These are phyloP conservation scores for Tenthredo livida DNA, from an alignment of 2,888 invertebrate genomes.

Conservation along the genomic window DNA sequence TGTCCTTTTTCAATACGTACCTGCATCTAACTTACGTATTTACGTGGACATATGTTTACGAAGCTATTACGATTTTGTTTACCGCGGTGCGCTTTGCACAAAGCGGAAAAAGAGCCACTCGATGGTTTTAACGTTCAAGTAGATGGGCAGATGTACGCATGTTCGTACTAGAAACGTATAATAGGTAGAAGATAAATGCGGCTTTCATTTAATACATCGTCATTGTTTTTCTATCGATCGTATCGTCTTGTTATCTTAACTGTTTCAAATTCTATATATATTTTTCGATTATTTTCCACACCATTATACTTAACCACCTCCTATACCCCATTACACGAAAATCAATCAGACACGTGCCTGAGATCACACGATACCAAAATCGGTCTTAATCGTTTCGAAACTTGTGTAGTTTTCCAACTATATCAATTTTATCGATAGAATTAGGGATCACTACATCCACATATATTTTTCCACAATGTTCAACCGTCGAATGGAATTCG, in stretches of 20 bases:
- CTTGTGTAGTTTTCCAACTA: constrained; percentile 21
- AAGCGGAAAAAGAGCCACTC: constrained; percentile 25
- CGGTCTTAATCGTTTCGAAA: neutral
- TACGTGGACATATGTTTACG: constrained; percentile 9
- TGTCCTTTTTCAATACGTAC: neutral
- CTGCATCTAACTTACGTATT: neutral
- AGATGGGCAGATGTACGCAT: neutral
- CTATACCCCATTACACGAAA: neutral
- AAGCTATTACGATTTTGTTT: constrained; percentile 33
- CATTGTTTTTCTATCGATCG: neutral
- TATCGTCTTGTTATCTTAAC: neutral
- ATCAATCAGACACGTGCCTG: constrained; percentile 39
- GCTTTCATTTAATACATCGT: neutral
- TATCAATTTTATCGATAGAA: neutral
- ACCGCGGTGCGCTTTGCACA: constrained; percentile 2
- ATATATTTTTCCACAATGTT: neutral
- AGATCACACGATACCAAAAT: constrained; percentile 17
- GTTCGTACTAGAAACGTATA: neutral
- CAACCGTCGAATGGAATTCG: neutral
- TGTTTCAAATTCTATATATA: neutral
- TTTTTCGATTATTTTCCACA: neutral
- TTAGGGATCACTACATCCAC: neutral
- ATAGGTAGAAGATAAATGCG: neutral
- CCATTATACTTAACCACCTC: constrained; percentile 1
- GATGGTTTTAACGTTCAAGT: constrained; percentile 20